Evolutionary conservation across 2,888 invertebrate genomes (phyloP).

Genomic region (Malthinus flaveolus): DNA sequence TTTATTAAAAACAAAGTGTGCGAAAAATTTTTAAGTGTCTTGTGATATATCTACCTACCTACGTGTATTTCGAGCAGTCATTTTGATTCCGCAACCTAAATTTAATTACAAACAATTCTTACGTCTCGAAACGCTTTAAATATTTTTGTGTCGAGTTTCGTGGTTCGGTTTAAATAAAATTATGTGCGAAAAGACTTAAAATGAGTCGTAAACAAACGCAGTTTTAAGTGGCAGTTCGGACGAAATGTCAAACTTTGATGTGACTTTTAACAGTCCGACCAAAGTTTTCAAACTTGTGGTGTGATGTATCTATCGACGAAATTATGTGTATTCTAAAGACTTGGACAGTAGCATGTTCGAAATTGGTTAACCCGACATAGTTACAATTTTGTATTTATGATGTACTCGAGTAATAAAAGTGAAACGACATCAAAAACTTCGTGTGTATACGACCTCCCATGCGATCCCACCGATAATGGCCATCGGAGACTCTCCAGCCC

Average conservation of each 20-base stretch:
- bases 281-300: constrained; percentile 32
- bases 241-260: constrained; percentile 36
- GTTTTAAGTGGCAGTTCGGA: constrained; percentile 20
- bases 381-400: constrained; percentile 36
- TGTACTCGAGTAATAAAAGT: constrained; percentile 43
- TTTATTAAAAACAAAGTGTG: neutral
- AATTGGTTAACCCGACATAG: constrained; percentile 53
- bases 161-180: too few species aligned
- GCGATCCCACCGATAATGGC: constrained; percentile 51
- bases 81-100: constrained; percentile 8
- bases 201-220: constrained; percentile 8
- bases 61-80: neutral
- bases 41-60: neutral
- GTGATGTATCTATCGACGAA: constrained; percentile 13
- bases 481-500: constrained; percentile 52
- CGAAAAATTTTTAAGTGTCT: constrained; percentile 3
- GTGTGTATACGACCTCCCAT: constrained; percentile 53
- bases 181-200: neutral
- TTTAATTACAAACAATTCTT: constrained; percentile 6
- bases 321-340: constrained; percentile 41
- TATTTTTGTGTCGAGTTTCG: neutral
- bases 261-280: constrained; percentile 31
- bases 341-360: constrained; percentile 50
- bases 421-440: constrained; percentile 42
- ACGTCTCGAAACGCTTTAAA: constrained; percentile 2